Percentiles rank a stretch among this genome's conserved stretches.
Conservation (phyloP, 2,797 vertebrate genomes). For the Pygocentrus nattereri region DNA sequence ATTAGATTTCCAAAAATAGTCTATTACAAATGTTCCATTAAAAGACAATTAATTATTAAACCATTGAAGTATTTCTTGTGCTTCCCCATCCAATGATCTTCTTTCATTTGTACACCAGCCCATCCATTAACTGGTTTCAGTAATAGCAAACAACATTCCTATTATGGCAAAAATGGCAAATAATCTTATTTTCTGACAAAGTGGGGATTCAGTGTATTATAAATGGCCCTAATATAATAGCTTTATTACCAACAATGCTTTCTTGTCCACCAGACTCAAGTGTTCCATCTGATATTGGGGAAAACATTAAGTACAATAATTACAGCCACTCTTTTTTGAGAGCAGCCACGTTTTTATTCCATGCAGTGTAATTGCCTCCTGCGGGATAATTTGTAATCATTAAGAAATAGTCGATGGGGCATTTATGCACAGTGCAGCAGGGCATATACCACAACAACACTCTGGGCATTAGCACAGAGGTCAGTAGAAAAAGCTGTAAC, state of each 20-base stretch:
- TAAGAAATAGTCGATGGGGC: conserved; percentile 32
- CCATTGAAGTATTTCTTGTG: too few relatives aligned
- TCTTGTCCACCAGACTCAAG: neutral
- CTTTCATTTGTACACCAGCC: neutral
- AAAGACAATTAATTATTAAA: neutral
- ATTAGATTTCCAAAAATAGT: neutral
- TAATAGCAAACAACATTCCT: neutral
- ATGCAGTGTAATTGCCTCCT: conserved; percentile 39
- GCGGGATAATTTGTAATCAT: conserved; percentile 42
- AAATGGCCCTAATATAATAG: conserved; percentile 16
- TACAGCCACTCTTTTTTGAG: conserved; percentile 28
- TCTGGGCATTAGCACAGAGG: neutral
- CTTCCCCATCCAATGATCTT: neutral
- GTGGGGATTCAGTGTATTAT: conserved; percentile 6
- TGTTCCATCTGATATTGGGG: conserved; percentile 26
- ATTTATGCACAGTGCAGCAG: conserved; percentile 23
- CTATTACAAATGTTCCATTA: neutral
- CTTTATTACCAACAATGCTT: neutral
- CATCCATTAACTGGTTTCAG: neutral
- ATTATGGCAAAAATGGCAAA: conserved; percentile 1
- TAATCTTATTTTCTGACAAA: conserved; percentile 23
- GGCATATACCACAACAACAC: neutral
- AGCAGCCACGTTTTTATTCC: conserved; percentile 24
- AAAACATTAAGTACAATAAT: conserved; percentile 45
- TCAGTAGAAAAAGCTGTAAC: neutral